Evolutionary conservation across 2,113 vertebrate species (phyloP).

Genomic region (Oncorhynchus gorbuscha): DNA sequence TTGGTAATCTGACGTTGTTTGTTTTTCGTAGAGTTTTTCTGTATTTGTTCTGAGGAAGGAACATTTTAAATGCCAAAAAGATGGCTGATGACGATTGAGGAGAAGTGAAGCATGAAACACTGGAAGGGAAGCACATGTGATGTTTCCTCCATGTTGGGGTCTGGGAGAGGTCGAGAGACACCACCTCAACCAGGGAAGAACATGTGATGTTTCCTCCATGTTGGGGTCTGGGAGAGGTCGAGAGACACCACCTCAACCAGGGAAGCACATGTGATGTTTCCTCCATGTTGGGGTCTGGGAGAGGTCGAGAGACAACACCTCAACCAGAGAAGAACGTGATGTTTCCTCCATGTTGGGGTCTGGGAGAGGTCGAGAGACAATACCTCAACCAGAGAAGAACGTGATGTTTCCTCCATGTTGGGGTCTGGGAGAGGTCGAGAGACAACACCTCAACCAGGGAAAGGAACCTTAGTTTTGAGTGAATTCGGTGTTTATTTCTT

Average conservation of each 20-base stretch:
- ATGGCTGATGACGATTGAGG: conserved; percentile 51
- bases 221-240: conserved; percentile 50
- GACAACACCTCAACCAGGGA: conserved; percentile 9
- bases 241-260: conserved; percentile 26
- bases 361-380: conserved; percentile 46
- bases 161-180: conserved; percentile 49
- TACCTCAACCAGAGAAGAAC: too few relatives aligned
- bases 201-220: too few relatives aligned
- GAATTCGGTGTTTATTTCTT: conserved; percentile 59
- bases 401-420: too few relatives aligned
- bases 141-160: conserved; percentile 18
- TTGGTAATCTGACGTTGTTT: conserved; percentile 29
- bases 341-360: conserved; percentile 19
- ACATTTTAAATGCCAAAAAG: conserved; percentile 68
- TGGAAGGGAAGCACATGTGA: conserved; percentile 63
- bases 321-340: too few relatives aligned
- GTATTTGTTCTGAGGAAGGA: conserved; percentile 57
- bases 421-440: conserved; percentile 18
- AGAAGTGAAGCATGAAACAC: conserved; percentile 66
- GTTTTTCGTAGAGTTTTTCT: conserved; percentile 19
- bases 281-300: conserved; percentile 32
- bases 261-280: conserved; percentile 60
- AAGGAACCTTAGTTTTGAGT: conserved; percentile 15
- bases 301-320: too few relatives aligned
- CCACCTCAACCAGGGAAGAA: too few relatives aligned